Percentiles rank a stretch among this genome's conserved stretches.
phyloP scores from a whole-genome alignment of 1,140 invertebrate genomes.

The Ridgeia piscesae region DNA sequence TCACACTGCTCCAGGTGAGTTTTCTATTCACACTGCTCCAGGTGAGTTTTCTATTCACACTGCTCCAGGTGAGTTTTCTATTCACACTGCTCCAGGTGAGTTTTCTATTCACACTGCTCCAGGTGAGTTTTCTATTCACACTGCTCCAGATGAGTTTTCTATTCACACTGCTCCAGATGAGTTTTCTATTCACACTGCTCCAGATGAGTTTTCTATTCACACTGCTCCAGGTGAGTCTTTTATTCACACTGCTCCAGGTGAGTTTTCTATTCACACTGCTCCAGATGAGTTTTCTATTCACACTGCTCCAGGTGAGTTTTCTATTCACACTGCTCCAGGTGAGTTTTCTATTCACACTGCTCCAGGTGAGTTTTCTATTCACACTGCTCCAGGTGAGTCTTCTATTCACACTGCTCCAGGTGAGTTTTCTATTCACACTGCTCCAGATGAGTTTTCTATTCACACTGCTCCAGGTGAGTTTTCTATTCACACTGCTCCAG shows the following conservation, averaged over 20 bases:
- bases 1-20: conserved; percentile 75
- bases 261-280: too few species aligned
- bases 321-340: conserved; percentile 80
- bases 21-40: background rate
- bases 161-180: too few species aligned
- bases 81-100: conserved; percentile 61
- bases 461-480: background rate
- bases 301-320: conserved; percentile 65
- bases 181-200: conserved; percentile 55
- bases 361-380: too few species aligned
- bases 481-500: too few species aligned
- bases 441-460: conserved; percentile 62
- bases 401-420: conserved; percentile 55
- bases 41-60: too few species aligned
- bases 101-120: conserved; percentile 82
- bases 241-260: background rate
- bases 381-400: too few species aligned
- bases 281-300: too few species aligned
- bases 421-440: conserved; percentile 86
- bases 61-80: too few species aligned
- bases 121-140: conserved; percentile 54
- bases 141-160: background rate
- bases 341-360: conserved; percentile 24
- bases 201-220: conserved; percentile 77
- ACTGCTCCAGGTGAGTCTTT: conserved; percentile 73